Evolutionary conservation across 2,113 vertebrate species (phyloP).

Genomic region (Falco punctatus): DNA sequence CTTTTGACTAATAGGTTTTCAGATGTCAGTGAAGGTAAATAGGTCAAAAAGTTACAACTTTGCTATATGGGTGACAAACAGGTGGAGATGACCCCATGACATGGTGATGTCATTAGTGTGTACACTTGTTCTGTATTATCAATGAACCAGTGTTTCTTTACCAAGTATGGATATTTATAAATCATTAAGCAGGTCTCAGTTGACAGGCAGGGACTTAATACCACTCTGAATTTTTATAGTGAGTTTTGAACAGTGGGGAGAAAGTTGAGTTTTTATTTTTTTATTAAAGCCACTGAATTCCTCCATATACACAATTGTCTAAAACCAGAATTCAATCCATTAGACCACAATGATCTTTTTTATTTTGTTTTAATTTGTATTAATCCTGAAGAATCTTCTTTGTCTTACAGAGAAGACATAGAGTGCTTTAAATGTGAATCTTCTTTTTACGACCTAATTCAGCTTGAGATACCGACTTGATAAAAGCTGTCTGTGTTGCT

Average conservation of each 20-base stretch:
- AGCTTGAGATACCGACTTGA: background rate
- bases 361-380: background rate
- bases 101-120: conserved; percentile 75
- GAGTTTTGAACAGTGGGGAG: background rate
- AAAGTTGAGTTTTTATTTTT: background rate
- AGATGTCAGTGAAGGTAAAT: conserved; percentile 83
- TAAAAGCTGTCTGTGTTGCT: background rate
- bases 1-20: conserved; percentile 84
- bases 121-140: conserved; percentile 75
- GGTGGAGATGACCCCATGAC: conserved; percentile 78
- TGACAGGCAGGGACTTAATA: conserved; percentile 36
- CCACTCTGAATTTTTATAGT: conserved; percentile 3
- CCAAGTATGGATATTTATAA: conserved; percentile 59
- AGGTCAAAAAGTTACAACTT: conserved; percentile 84
- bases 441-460: background rate
- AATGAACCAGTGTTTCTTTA: conserved; percentile 68
- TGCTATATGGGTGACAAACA: conserved; percentile 78
- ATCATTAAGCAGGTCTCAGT: conserved; percentile 39
- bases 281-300: background rate
- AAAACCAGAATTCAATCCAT: background rate
- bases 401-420: background rate
- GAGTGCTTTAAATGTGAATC: background rate
- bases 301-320: background rate
- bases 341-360: background rate
- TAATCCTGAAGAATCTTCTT: background rate